A percentile compares a stretch with the other conserved stretches of the same genome.
phyloP scores from a whole-genome alignment of 2,888 invertebrate species.

The Graphium colonna region DNA sequence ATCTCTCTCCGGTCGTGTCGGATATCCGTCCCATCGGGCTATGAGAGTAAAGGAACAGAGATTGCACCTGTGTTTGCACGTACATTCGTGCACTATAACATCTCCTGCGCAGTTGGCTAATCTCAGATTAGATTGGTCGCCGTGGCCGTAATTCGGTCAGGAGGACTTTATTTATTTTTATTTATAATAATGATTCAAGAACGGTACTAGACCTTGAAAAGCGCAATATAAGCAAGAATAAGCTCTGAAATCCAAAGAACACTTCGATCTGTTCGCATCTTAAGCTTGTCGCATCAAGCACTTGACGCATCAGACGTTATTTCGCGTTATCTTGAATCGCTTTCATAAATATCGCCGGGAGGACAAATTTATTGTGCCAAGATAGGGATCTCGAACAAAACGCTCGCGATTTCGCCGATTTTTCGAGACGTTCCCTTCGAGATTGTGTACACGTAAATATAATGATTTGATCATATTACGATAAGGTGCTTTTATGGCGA shows the following conservation, averaged over 20 bases:
- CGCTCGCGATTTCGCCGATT: conserved; percentile 61
- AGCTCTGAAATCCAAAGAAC: neutral
- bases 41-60: too few relatives aligned
- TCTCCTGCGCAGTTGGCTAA: too few relatives aligned
- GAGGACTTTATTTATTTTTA: too few relatives aligned
- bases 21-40: too few relatives aligned
- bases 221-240: neutral
- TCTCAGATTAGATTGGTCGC: too few relatives aligned
- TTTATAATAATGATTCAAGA: too few relatives aligned
- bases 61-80: too few relatives aligned
- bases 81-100: too few relatives aligned
- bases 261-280: conserved; percentile 2
- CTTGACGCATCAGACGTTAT: conserved; percentile 32
- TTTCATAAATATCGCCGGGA: conserved; percentile 56
- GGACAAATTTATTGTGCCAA: conserved; percentile 56
- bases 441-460: conserved; percentile 7
- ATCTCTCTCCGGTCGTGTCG: too few relatives aligned
- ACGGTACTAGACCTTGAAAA: too few relatives aligned
- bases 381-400: conserved; percentile 62
- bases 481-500: neutral
- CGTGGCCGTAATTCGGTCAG: too few relatives aligned
- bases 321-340: conserved; percentile 39
- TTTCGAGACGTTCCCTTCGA: conserved; percentile 29
- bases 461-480: neutral
- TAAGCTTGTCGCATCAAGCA: conserved; percentile 34